These are phyloP conservation scores for Heliocidaris tuberculata DNA, from an alignment of 35 echinoderm and acorn worm genomes.

Conservation along the genomic window DNA sequence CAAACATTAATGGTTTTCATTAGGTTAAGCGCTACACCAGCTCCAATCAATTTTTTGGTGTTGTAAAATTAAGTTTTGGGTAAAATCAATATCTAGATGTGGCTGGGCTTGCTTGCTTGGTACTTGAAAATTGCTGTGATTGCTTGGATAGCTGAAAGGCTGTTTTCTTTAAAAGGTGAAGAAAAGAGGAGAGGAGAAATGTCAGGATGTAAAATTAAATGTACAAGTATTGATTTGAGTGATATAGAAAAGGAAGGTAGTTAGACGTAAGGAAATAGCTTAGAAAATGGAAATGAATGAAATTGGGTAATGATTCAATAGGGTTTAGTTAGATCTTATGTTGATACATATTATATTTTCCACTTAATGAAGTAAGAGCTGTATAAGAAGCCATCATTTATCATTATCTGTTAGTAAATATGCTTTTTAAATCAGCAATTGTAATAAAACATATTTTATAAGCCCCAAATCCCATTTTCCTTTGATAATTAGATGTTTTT, in stretches of 20 bases:
- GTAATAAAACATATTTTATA: too few species aligned
- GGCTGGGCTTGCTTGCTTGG: neutral
- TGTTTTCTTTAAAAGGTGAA: neutral
- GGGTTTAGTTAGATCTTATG: too few species aligned
- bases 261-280: neutral
- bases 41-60: neutral
- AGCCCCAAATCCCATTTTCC: too few species aligned
- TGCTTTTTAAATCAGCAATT: too few species aligned
- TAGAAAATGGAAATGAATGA: neutral
- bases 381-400: too few species aligned
- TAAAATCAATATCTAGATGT: constrained; percentile 5
- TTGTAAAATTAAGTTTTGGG: neutral
- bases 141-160: neutral
- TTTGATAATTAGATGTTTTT: too few species aligned
- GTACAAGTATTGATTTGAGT: neutral
- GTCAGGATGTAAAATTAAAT: neutral
- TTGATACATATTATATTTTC: too few species aligned
- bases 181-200: neutral
- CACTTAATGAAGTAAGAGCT: too few species aligned
- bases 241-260: neutral
- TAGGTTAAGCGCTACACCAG: neutral
- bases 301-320: too few species aligned
- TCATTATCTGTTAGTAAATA: too few species aligned
- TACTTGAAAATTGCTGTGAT: neutral
- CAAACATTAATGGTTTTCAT: constrained; percentile 18